A percentile compares a stretch with the other conserved stretches of the same genome.
Conservation (phyloP, 2,888 invertebrate genomes). For the Thalpophila matura region DNA sequence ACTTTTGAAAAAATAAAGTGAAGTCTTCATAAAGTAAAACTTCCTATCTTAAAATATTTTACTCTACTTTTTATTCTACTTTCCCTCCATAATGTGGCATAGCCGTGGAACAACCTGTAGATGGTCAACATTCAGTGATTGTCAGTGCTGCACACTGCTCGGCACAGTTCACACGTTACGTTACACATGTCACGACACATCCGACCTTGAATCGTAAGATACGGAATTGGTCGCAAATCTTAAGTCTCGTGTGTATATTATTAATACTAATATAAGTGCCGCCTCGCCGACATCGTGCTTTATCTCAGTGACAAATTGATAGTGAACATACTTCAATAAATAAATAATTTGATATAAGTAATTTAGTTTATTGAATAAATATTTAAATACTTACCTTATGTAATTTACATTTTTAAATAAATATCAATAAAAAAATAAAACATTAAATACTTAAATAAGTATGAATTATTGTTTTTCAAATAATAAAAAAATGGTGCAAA, state of each 20-base stretch:
- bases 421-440: too few relatives aligned
- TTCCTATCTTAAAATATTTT: too few relatives aligned
- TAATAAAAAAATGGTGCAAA: conserved; percentile 76
- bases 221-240: conserved; percentile 6
- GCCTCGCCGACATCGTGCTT: background rate
- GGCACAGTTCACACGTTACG: conserved; percentile 38
- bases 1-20: too few relatives aligned
- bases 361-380: too few relatives aligned
- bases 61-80: too few relatives aligned
- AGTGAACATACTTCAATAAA: background rate
- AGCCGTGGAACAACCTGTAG: conserved; percentile 35
- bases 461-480: too few relatives aligned
- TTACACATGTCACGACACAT: conserved; percentile 1
- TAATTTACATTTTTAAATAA: too few relatives aligned
- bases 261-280: background rate
- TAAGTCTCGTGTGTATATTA: conserved; percentile 18
- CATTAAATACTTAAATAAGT: too few relatives aligned
- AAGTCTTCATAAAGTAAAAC: too few relatives aligned
- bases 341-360: background rate
- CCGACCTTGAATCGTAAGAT: conserved; percentile 12
- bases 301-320: conserved; percentile 8
- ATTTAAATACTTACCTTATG: too few relatives aligned
- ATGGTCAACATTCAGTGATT: background rate
- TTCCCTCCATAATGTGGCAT: too few relatives aligned
- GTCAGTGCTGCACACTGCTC: conserved; percentile 31